Base-by-base conservation (phyloP, 2,888 invertebrate genomes). In the Cerceris rybyensis region DNA sequence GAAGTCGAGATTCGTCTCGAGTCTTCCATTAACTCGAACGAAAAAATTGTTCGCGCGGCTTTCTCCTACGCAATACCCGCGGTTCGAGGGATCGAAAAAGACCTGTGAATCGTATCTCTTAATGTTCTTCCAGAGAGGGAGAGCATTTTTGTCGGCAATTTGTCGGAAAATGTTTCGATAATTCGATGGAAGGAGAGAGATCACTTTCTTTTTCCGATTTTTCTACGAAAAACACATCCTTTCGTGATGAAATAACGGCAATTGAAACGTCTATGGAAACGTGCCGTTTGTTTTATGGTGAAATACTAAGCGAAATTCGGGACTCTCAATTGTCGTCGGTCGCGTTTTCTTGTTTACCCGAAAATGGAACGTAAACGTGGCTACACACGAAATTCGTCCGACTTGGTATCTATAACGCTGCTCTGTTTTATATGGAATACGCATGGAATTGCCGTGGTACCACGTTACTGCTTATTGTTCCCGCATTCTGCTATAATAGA, bases 401-500 rank as follows among this genome's bases (percentile, higher is more conserved):
- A 64, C 59, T 39, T 28, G 28, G 28, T 67, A 11, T 60, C 55
- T 57, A 71, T 49, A 43, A 39, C 49, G 43, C 42, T 28, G 55
- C 57, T 55, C 61, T 66, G 60, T 17, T 66, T 70, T 61, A 75
- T 61, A 16, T 50, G 67, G 63, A 57, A 60, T 69, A 68, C 42
- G 17, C 57, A 17, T 13, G 42, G 52, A 70, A 71, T 80, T 75
- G 63, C 71, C 42, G 50, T 16, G 43, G 60, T 67, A 71, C 59
- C 72, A 70, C 78, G 75, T 82, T 82, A 86, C 76, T 82, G 83
- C 85, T 86, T 85, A 87, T 87, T 80, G 80, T 78, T 77, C 70
- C 70, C 75, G 61, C 66, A 76, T 84, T 84, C 73, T 67, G 41
- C 63, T 46, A 74, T 81, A 82, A 83, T 81, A 70, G 80, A 82